Percentiles rank a stretch among this genome's conserved stretches.
These are phyloP conservation scores for Meta bourneti DNA, from an alignment of 2,888 invertebrate genomes.

Conservation along the genomic window DNA sequence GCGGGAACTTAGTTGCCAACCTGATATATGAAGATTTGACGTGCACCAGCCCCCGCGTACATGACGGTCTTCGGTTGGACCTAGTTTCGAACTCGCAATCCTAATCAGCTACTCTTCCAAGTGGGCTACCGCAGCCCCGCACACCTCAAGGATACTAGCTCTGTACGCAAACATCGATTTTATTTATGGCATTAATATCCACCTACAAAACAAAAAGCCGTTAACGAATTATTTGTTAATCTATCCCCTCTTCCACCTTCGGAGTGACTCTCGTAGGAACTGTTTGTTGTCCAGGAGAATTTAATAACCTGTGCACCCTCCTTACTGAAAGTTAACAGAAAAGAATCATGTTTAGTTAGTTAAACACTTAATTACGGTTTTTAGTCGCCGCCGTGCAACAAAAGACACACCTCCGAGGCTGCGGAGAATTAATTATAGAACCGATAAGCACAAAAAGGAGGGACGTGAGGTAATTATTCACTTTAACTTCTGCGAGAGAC, in stretches of 20 bases:
- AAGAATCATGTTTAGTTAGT: neutral
- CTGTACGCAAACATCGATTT: too few species aligned
- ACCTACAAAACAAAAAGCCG: neutral
- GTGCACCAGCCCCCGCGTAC: too few species aligned
- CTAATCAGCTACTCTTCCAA: too few species aligned
- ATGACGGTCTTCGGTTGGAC: too few species aligned
- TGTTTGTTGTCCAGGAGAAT: neutral
- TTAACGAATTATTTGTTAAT: neutral
- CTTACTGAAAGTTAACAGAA: neutral
- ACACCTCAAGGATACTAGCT: too few species aligned
- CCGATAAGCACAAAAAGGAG: neutral
- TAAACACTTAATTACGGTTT: neutral
- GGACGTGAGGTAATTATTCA: neutral
- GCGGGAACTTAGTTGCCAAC: too few species aligned
- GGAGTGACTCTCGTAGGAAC: neutral
- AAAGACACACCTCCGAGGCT: neutral
- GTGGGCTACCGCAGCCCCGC: too few species aligned
- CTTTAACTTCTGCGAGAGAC: neutral
- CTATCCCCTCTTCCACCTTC: neutral
- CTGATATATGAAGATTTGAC: too few species aligned
- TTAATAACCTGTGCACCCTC: neutral
- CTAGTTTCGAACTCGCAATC: too few species aligned
- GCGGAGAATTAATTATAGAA: conserved; percentile 5
- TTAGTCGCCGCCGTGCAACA: neutral
- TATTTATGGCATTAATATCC: too few species aligned